These are phyloP conservation scores for Chromobotia macracanthus DNA, from an alignment of 2,797 vertebrate species.

Conservation along the genomic window DNA sequence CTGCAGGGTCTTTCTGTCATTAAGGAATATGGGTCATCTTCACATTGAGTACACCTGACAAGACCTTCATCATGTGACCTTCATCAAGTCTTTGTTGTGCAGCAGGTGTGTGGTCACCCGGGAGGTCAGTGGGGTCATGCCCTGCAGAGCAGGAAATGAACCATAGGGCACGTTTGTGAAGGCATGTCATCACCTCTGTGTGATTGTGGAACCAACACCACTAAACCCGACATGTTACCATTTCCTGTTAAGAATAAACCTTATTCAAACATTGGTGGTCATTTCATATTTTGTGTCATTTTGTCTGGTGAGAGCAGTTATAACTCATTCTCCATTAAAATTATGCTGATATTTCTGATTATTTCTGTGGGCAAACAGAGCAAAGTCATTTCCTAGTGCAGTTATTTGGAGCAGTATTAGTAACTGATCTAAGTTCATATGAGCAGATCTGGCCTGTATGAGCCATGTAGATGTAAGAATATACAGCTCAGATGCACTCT, in stretches of 20 bases:
- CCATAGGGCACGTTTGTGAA: slow-evolving; percentile 26
- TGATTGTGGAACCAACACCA: slow-evolving; percentile 38
- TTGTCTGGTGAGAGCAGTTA: not conserved
- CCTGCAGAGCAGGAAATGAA: slow-evolving; percentile 35
- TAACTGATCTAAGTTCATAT: not conserved
- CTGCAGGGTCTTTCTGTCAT: slow-evolving; percentile 8
- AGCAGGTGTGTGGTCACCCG: slow-evolving; percentile 26
- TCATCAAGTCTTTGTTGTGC: slow-evolving; percentile 31
- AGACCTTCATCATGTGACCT: slow-evolving; percentile 17
- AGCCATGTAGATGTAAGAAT: slow-evolving; percentile 2
- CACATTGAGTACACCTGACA: slow-evolving; percentile 25
- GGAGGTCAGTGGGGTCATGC: slow-evolving; percentile 31
- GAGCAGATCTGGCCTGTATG: slow-evolving; percentile 15
- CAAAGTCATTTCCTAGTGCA: not conserved
- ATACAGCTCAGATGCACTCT: slow-evolving; percentile 7
- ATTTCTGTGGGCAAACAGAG: no score
- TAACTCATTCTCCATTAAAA: not conserved
- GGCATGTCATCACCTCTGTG: slow-evolving; percentile 32
- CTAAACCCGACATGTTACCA: slow-evolving; percentile 36
- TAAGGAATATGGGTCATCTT: slow-evolving; percentile 18
- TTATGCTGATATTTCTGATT: no score
- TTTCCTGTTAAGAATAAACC: slow-evolving; percentile 18
- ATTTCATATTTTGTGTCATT: slow-evolving; percentile 12
- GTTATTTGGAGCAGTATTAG: no score
- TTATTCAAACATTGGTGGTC: slow-evolving; percentile 17